Evolutionary conservation across 2,888 invertebrate genomes (phyloP), one percentile per base, ranked within the genome.

Genomic region (Temnothorax unifasciatus): DNA sequence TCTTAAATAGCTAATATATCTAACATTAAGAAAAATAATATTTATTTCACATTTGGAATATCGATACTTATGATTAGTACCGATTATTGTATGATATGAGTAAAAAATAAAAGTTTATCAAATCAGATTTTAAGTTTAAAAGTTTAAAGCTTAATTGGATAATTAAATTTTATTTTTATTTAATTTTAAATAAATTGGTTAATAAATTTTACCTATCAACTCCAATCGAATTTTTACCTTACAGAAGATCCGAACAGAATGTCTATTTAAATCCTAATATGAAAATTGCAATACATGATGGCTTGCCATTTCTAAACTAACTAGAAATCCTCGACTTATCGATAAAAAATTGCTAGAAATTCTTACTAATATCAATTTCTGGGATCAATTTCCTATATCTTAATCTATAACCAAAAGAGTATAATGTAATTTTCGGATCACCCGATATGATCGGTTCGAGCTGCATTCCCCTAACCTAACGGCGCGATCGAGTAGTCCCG

Each of bases 401-500:
- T 47, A 34, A 69, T 69, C 44, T 3, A 44, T 18, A 34, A 63
- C 8, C n/a, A 29, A 15, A 54, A 29, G 8, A 25, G 8, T 41
- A n/a, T 25, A n/a, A 18, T 25, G 21, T 59, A 71, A 71, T 4
- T 79, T 79, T 71, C 4, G 44, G 21, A 59, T 18, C 71, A 47
- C 59, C 44, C 75, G 64, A 25, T 54, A 57, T 82, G n/a, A 75
- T 52, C 76, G 63, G 8, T 61, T 44, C 52, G 61, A 64, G 34
- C 50, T 63, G 50, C 50, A 81, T 15, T 59, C 63, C 29, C 34
- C 29, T 34, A 34, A 34, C 34, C n/a, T 47, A 47, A 59, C 25
- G 74, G 21, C 59, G 61, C 68, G 54, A 77, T 77, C 76, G 54
- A 54, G 41, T 68, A 64, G 63, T 82, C 25, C 50, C 44, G 75